phyloP scores from a whole-genome alignment of 2,113 vertebrate genomes.

The Chelonoidis abingdonii region DNA sequence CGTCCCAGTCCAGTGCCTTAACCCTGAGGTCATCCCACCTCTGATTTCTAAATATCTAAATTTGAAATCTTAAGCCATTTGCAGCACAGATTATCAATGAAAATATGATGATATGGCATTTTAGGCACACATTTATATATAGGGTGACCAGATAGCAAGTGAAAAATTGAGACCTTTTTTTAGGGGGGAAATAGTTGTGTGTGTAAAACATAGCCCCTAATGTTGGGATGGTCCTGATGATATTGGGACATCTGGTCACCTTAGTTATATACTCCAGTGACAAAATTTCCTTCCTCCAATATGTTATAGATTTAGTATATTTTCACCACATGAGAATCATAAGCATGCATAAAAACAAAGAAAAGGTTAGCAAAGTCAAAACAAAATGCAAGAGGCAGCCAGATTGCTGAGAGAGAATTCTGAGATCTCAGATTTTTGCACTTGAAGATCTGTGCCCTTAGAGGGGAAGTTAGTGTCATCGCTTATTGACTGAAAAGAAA shows the following conservation, averaged over 20 bases:
- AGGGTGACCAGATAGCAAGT: neutral
- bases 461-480: rapidly evolving
- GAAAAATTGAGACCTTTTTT: neutral
- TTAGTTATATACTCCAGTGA: constrained; percentile 36
- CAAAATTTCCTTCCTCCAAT: constrained; percentile 62
- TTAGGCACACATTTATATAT: constrained; percentile 40
- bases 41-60: constrained; percentile 39
- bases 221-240: neutral
- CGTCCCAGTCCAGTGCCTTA: neutral
- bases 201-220: neutral
- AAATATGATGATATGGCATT: constrained; percentile 45
- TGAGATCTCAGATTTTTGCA: rapidly evolving
- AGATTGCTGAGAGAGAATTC: neutral
- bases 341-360: constrained; percentile 38
- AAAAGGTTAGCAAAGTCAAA: constrained; percentile 1
- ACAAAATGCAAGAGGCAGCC: constrained; percentile 7
- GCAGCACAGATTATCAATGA: constrained; percentile 49
- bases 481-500: neutral
- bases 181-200: neutral
- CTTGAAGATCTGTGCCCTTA: neutral
- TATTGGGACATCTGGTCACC: neutral
- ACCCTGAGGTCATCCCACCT: rapidly evolving
- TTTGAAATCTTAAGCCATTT: constrained; percentile 19
- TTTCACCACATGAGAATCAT: constrained; percentile 58
- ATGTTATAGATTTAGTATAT: constrained; percentile 55